These are phyloP conservation scores for Aythya fuligula DNA, from an alignment of 2,797 vertebrate species.

Conservation along the genomic window DNA sequence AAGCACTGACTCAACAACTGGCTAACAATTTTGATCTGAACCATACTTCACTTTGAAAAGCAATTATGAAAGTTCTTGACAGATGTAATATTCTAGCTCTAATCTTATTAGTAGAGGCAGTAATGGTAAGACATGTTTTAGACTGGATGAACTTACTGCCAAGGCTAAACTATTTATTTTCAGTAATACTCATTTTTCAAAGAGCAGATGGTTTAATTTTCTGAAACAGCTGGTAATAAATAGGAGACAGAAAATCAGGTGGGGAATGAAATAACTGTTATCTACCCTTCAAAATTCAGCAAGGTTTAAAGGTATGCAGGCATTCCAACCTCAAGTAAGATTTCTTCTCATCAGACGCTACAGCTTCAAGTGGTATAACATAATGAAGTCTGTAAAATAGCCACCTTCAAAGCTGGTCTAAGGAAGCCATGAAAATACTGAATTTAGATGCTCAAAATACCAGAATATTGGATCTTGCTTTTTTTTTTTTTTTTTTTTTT, in stretches of 20 bases:
- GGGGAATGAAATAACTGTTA: constrained; percentile 7
- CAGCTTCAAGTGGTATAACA: background rate
- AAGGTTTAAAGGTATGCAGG: background rate
- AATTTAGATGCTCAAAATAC: background rate
- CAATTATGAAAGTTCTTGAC: constrained; percentile 50
- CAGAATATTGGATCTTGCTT: background rate
- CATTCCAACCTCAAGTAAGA: background rate
- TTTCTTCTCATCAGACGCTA: background rate
- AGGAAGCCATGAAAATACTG: background rate
- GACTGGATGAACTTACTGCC: constrained; percentile 51
- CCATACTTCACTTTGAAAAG: constrained; percentile 52
- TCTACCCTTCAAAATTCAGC: background rate
- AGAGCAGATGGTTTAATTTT: constrained; percentile 69
- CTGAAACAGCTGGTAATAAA: constrained; percentile 57
- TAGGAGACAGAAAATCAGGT: constrained; percentile 22
- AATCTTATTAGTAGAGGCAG: constrained; percentile 60
- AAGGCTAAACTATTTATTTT: constrained; percentile 59
- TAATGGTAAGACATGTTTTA: constrained; percentile 28
- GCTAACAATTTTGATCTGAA: constrained; percentile 33
- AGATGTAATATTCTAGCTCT: constrained; percentile 51
- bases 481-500: no score
- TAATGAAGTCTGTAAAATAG: background rate
- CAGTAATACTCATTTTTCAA: constrained; percentile 21
- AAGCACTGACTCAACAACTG: background rate
- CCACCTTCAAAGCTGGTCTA: background rate